phyloP scores from a whole-genome alignment of 2,113 vertebrate species.

The Heterotis niloticus region DNA sequence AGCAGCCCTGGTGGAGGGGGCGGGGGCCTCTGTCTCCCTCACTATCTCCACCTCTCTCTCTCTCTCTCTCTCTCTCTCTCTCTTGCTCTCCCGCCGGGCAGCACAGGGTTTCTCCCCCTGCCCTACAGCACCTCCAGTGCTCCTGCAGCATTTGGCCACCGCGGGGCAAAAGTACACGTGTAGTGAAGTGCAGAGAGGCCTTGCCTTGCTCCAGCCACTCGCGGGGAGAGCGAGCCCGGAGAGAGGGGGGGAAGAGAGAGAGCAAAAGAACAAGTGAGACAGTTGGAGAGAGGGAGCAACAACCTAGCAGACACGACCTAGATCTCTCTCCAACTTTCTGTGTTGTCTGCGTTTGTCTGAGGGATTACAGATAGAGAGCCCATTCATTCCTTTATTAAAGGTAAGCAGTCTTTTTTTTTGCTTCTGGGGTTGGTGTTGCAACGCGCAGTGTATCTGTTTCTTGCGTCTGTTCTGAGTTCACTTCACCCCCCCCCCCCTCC shows the following conservation, averaged over 20 bases:
- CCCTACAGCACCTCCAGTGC: not conserved
- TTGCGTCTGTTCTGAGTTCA: conserved; percentile 10
- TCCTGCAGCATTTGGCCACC: conserved; percentile 5
- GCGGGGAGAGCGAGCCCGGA: not conserved
- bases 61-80: not conserved
- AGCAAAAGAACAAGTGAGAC: no score
- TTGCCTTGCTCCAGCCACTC: not conserved
- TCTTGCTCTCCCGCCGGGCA: not conserved
- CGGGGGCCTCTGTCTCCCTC: not conserved
- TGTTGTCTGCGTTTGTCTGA: conserved; percentile 7
- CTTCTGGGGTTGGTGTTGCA: not conserved
- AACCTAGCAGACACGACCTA: conserved; percentile 17
- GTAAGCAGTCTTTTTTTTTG: conserved; percentile 19
- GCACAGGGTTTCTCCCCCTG: not conserved
- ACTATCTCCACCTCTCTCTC: conserved; percentile 4
- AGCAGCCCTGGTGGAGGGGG: not conserved
- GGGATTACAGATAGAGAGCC: conserved; percentile 21
- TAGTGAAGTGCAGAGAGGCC: not conserved
- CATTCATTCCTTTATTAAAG: conserved; percentile 7
- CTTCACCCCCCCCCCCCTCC: not conserved
- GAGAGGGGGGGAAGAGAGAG: not conserved
- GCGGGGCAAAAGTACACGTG: conserved; percentile 23
- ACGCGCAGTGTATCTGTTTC: not conserved
- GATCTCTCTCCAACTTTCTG: conserved; percentile 13
- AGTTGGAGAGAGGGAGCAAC: not conserved